Evolutionary conservation across 2,113 vertebrate species (phyloP).

Genomic region (Cinclus mexicanus): DNA sequence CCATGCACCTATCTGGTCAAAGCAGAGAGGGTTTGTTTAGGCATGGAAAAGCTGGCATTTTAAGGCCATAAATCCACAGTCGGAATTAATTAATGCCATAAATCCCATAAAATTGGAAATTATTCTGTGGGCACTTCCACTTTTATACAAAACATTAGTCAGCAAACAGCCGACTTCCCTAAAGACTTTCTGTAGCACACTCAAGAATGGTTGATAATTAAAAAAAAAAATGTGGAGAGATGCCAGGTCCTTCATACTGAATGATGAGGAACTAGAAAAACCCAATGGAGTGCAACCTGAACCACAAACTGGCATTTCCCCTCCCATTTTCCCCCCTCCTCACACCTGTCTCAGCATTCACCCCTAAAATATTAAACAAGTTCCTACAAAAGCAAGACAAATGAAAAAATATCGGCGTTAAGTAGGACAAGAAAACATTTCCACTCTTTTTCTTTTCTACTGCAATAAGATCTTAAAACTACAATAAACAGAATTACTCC

Average conservation of each 20-base stretch:
- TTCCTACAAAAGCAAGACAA: not conserved
- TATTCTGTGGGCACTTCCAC: not conserved
- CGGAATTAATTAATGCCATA: not conserved
- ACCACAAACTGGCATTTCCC: not conserved
- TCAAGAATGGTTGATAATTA: not conserved
- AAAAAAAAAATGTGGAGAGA: not conserved
- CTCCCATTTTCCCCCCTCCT: not conserved
- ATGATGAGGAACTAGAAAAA: not conserved
- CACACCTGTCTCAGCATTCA: not conserved
- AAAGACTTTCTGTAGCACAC: not conserved
- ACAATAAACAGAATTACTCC: not conserved
- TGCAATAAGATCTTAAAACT: not conserved
- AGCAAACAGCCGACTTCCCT: constrained; percentile 18
- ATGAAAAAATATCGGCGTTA: not conserved
- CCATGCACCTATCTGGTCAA: not conserved
- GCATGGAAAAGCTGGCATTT: not conserved
- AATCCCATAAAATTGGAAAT: not conserved
- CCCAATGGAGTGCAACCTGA: not conserved
- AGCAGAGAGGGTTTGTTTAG: not conserved
- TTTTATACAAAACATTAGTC: constrained; percentile 15
- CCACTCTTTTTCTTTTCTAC: not conserved
- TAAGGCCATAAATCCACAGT: not conserved
- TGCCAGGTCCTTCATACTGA: not conserved
- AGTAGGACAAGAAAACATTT: not conserved
- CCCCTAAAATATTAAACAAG: not conserved